These are phyloP conservation scores for Strigamia transsilvanica DNA, from an alignment of 2,888 invertebrate species.

Conservation along the genomic window DNA sequence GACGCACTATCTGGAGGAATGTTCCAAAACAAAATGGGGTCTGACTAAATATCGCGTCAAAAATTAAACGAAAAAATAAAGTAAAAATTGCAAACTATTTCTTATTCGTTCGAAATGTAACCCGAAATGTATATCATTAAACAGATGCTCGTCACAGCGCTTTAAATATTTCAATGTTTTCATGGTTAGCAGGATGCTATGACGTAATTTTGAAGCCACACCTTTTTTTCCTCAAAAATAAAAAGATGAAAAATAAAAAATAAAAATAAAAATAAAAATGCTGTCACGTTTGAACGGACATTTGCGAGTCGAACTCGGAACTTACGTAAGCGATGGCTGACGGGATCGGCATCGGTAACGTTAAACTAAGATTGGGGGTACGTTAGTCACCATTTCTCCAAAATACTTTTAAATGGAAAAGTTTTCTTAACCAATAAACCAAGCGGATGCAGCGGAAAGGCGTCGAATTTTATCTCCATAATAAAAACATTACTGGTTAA, in stretches of 20 bases:
- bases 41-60: too few relatives aligned
- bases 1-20: too few relatives aligned
- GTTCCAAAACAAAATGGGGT: too few relatives aligned
- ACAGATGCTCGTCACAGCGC: background rate
- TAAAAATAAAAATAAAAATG: background rate
- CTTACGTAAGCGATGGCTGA: too few relatives aligned
- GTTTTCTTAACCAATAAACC: background rate
- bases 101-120: too few relatives aligned
- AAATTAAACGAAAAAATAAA: too few relatives aligned
- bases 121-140: background rate
- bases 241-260: too few relatives aligned
- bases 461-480: background rate
- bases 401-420: background rate
- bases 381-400: background rate
- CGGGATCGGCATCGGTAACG: too few relatives aligned
- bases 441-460: background rate
- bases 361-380: background rate
- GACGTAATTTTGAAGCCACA: constrained; percentile 20
- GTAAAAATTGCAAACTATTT: too few relatives aligned
- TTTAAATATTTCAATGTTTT: background rate
- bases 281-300: background rate
- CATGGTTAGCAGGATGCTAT: background rate
- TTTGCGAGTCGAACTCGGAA: background rate
- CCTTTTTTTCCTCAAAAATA: background rate
- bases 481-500: background rate